A percentile compares a stretch with the other conserved stretches of the same genome.
Conservation (phyloP, 1,140 invertebrate species). For the Drosophila tsacasi region DNA sequence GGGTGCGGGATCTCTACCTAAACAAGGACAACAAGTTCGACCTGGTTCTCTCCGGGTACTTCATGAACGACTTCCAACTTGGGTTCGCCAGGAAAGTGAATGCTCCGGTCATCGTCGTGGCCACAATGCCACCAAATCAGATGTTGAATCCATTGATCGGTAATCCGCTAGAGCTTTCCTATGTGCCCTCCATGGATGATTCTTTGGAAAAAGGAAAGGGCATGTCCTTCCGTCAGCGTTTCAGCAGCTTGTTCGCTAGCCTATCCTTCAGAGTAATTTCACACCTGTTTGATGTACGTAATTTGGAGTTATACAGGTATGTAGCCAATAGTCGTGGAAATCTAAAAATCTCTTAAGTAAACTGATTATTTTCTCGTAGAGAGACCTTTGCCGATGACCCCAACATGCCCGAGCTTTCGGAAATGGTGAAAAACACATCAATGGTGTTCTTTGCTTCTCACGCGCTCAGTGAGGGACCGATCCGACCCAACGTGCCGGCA, state of each 20-base stretch:
- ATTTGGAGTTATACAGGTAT: conserved; percentile 28
- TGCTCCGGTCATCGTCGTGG: conserved; percentile 49
- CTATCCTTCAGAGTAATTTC: not conserved
- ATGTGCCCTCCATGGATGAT: conserved; percentile 40
- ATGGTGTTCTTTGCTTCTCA: conserved; percentile 60
- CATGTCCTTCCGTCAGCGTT: conserved; percentile 30
- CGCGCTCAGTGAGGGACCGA: conserved; percentile 56
- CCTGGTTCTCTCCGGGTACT: conserved; percentile 62
- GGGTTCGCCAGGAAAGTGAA: conserved; percentile 65
- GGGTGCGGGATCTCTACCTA: conserved; percentile 47
- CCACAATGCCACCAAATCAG: conserved; percentile 31
- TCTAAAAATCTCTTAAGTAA: fast-evolving
- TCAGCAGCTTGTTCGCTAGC: conserved; percentile 7
- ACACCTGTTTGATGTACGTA: not conserved
- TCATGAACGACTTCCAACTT: conserved; percentile 62
- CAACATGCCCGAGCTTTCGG: not conserved
- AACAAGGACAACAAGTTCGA: conserved; percentile 64
- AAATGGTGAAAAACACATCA: conserved; percentile 52
- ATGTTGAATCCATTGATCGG: conserved; percentile 46
- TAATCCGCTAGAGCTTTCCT: conserved; percentile 44
- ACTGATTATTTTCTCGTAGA: too few species aligned
- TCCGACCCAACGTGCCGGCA: conserved; percentile 74
- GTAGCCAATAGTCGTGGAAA: not conserved
- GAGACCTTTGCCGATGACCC: too few species aligned
- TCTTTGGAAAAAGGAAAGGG: conserved; percentile 10